Conservation (phyloP, 2,888 invertebrate genomes). For the Trachelus stipa region DNA sequence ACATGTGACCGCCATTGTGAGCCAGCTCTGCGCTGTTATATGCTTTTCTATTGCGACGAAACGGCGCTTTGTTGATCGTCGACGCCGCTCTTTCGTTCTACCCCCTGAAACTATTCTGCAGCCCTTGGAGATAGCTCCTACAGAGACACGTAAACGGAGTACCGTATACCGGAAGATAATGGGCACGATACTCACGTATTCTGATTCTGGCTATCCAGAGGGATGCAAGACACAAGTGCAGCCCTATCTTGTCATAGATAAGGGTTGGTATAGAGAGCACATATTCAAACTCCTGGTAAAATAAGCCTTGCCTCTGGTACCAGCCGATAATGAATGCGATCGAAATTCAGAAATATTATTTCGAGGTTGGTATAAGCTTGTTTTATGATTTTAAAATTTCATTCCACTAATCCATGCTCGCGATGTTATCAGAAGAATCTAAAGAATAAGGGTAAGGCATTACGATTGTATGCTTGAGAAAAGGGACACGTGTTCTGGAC, state of each 20-base stretch:
- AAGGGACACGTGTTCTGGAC: slow-evolving; percentile 49
- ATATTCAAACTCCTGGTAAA: too few species aligned
- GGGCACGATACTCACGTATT: background rate
- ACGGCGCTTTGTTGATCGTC: slow-evolving; percentile 48
- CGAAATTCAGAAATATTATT: background rate
- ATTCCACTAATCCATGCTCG: background rate
- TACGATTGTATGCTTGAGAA: slow-evolving; percentile 19
- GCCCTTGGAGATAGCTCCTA: slow-evolving; percentile 4
- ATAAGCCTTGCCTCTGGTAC: background rate
- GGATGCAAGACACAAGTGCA: background rate
- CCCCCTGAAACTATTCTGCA: slow-evolving; percentile 3
- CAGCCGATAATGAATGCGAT: background rate
- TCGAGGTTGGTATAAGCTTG: background rate
- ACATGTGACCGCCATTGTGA: slow-evolving; percentile 60
- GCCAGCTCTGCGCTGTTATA: slow-evolving; percentile 43
- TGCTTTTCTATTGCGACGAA: slow-evolving; percentile 54
- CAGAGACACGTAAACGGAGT: background rate
- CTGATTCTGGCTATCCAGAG: background rate
- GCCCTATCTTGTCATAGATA: background rate
- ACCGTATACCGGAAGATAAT: background rate
- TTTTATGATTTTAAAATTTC: background rate
- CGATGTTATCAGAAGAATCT: slow-evolving; percentile 18
- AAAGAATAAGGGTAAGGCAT: slow-evolving; percentile 33
- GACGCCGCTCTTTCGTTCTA: slow-evolving; percentile 20
- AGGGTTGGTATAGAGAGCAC: background rate